phyloP scores from a whole-genome alignment of 2,113 vertebrate genomes.

The Hepsetus odoe region DNA sequence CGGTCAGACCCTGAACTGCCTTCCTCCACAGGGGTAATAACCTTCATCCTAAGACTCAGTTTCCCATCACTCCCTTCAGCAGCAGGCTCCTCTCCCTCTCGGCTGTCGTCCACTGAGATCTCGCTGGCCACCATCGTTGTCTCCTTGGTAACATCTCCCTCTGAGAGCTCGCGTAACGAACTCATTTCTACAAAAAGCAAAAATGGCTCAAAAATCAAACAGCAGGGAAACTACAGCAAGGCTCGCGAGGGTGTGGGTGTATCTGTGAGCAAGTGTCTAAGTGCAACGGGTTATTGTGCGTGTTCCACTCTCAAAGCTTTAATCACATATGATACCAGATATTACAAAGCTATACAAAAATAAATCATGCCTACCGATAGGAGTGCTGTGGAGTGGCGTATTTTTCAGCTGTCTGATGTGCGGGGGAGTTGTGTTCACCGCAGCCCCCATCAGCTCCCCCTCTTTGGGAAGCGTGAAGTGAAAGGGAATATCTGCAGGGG shows the following conservation, averaged over 20 bases:
- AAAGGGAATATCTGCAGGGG: constrained; percentile 81
- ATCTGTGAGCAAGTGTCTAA: not conserved
- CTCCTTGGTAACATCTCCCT: constrained; percentile 75
- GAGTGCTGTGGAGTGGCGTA: constrained; percentile 94
- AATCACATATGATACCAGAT: not conserved
- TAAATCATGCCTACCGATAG: constrained; percentile 84
- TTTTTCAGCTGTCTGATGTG: constrained; percentile 86
- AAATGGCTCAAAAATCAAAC: not conserved
- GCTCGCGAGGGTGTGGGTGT: not conserved
- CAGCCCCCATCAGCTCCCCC: constrained; percentile 82
- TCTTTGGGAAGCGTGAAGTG: constrained; percentile 91
- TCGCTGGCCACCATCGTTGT: constrained; percentile 77
- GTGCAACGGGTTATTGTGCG: not conserved
- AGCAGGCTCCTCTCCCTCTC: constrained; percentile 53
- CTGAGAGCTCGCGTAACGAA: constrained; percentile 78
- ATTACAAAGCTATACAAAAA: not conserved
- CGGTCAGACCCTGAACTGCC: constrained; percentile 81
- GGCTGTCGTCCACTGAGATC: constrained; percentile 70
- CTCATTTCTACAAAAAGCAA: constrained; percentile 75
- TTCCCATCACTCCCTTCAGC: constrained; percentile 75
- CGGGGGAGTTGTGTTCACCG: constrained; percentile 81
- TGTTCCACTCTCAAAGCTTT: not conserved
- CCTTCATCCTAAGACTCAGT: constrained; percentile 88
- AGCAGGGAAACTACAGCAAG: not conserved
- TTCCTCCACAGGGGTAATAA: constrained; percentile 86